phyloP scores from a whole-genome alignment of 2,888 invertebrate species.

The Lapara coniferarum region DNA sequence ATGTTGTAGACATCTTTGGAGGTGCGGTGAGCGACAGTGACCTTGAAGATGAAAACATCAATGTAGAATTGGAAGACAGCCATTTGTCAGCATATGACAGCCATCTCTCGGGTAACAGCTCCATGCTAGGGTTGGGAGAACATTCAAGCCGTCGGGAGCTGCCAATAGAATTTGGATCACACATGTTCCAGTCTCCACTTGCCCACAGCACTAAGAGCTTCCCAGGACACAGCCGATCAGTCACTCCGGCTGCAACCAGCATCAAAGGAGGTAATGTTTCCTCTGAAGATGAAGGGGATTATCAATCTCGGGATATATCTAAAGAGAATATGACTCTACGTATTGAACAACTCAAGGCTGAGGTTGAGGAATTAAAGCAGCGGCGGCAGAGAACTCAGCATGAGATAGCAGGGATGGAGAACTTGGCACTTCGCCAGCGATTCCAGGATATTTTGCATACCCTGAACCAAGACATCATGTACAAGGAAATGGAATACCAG shows the following conservation, averaged over 20 bases:
- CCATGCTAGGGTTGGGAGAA: conserved; percentile 2
- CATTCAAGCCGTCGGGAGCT: conserved; percentile 60
- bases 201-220: background rate
- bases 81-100: conserved; percentile 90
- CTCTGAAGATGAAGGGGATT: conserved; percentile 21
- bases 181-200: conserved; percentile 52
- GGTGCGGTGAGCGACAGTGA: conserved; percentile 96
- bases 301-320: conserved; percentile 12
- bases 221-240: background rate
- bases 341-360: conserved; percentile 85
- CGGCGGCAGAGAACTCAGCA: conserved; percentile 91
- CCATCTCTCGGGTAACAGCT: conserved; percentile 83
- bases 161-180: conserved; percentile 43
- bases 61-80: conserved; percentile 92
- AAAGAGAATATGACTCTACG: conserved; percentile 27
- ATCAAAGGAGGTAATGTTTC: conserved; percentile 9
- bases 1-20: conserved; percentile 92
- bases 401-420: conserved; percentile 93
- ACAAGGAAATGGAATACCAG: conserved; percentile 88
- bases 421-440: conserved; percentile 90
- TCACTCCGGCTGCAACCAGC: background rate
- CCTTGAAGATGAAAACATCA: conserved; percentile 89
- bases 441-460: conserved; percentile 92
- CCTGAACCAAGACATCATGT: conserved; percentile 90
- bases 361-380: conserved; percentile 89